A percentile compares a stretch with the other conserved stretches of the same genome.
These are phyloP conservation scores for Gymnoscopelus braueri DNA, from an alignment of 2,797 vertebrate species.

Conservation along the genomic window DNA sequence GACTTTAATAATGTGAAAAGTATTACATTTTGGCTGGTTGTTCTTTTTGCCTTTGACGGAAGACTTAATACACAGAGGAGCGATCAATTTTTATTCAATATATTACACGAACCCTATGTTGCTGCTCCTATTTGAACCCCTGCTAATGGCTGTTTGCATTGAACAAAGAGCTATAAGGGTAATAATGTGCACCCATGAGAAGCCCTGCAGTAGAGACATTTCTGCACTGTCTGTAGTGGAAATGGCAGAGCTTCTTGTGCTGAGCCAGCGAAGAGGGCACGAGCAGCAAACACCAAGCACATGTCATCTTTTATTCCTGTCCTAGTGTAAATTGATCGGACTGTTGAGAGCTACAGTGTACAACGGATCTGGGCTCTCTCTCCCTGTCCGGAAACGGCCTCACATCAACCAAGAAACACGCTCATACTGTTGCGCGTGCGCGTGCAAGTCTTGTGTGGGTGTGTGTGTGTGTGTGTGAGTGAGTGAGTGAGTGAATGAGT, in stretches of 20 bases:
- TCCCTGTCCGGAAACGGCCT: constrained; percentile 58
- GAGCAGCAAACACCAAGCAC: constrained; percentile 69
- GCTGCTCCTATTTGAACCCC: neutral
- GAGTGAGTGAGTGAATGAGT: too few species aligned
- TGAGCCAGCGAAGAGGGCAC: constrained; percentile 70
- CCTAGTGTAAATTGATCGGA: constrained; percentile 85
- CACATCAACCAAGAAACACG: constrained; percentile 13
- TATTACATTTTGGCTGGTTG: neutral
- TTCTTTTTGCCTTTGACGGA: neutral
- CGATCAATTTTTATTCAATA: constrained; percentile 10
- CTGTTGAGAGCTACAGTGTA: constrained; percentile 64
- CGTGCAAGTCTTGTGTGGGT: neutral
- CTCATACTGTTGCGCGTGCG: neutral
- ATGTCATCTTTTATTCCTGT: constrained; percentile 83
- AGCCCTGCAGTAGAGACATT: constrained; percentile 7
- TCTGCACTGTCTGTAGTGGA: constrained; percentile 42
- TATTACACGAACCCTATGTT: neutral
- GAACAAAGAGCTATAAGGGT: constrained; percentile 29
- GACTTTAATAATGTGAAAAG: neutral
- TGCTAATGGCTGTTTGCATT: constrained; percentile 23
- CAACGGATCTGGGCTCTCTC: constrained; percentile 71
- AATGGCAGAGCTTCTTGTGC: constrained; percentile 60
- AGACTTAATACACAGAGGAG: neutral
- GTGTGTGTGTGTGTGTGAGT: too few species aligned
- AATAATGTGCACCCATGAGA: constrained; percentile 36